A percentile compares a stretch with the other conserved stretches of the same genome.
Conservation (phyloP, 2,113 vertebrate genomes). For the Lota lota region DNA sequence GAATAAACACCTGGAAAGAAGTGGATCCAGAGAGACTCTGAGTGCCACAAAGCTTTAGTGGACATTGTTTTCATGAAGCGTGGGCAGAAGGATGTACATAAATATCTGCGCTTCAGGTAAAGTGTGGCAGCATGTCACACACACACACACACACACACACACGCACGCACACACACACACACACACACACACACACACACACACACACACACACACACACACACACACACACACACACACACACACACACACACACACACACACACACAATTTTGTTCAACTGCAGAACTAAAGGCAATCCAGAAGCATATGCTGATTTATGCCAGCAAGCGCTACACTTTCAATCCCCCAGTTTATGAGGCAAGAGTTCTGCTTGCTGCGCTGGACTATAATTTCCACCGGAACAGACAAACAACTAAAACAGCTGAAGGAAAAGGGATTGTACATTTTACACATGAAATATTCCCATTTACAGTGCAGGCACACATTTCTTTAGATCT, state of each 20-base stretch:
- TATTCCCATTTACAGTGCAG: not conserved
- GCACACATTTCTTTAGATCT: not conserved
- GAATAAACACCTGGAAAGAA: not conserved
- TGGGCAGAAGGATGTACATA: not conserved
- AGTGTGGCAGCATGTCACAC: not conserved
- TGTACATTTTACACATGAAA: not conserved
- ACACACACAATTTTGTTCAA: not conserved
- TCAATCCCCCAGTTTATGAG: no score
- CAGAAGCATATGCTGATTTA: not conserved
- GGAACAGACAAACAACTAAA: not conserved
- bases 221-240: not conserved
- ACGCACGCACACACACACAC: no score
- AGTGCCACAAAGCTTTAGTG: not conserved
- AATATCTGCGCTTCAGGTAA: not conserved
- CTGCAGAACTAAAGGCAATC: not conserved
- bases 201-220: not conserved
- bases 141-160: not conserved
- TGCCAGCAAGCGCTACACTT: no score
- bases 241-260: not conserved
- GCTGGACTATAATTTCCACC: no score
- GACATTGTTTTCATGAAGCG: not conserved
- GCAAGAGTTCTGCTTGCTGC: no score
- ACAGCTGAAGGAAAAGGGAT: not conserved
- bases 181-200: not conserved
- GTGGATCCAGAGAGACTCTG: not conserved